These are phyloP conservation scores for Drosophila ambigua DNA, from an alignment of 1,140 invertebrate species.

Conservation along the genomic window DNA sequence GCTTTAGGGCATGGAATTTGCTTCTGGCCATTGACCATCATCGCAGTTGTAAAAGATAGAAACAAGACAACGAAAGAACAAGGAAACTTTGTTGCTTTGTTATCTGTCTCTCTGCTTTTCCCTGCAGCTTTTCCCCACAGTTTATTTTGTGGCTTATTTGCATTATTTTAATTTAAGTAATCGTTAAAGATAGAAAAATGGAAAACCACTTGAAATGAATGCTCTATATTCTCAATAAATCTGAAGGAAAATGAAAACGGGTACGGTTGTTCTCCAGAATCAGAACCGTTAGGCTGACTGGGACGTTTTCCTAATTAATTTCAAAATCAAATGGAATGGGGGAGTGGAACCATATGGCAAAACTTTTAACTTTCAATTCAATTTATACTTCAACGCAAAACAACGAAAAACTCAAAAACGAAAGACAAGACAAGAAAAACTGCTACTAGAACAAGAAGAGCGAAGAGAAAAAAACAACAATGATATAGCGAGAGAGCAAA, in stretches of 20 bases:
- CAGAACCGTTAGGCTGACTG: slow-evolving; percentile 39
- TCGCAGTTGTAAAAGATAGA: slow-evolving; percentile 21
- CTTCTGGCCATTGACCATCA: slow-evolving; percentile 50
- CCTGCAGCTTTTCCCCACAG: slow-evolving; percentile 22
- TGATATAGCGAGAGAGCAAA: slow-evolving; percentile 18
- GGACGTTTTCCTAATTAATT: slow-evolving; percentile 67
- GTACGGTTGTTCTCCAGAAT: slow-evolving; percentile 35
- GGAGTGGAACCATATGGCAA: slow-evolving; percentile 49
- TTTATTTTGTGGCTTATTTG: slow-evolving; percentile 72
- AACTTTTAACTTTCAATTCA: slow-evolving; percentile 66
- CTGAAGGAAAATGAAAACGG: slow-evolving; percentile 46
- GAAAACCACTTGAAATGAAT: slow-evolving; percentile 7
- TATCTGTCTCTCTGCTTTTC: slow-evolving; percentile 19
- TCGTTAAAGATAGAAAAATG: slow-evolving; percentile 6
- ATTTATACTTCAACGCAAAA: slow-evolving; percentile 52
- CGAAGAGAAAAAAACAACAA: slow-evolving; percentile 22
- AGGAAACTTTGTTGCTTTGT: slow-evolving; percentile 49
- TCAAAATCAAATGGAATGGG: slow-evolving; percentile 29
- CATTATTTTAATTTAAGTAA: slow-evolving; percentile 64
- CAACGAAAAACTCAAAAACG: not conserved
- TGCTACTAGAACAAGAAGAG: slow-evolving; percentile 21
- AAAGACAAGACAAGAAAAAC: slow-evolving; percentile 24
- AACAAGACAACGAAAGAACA: not conserved
- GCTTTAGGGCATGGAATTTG: slow-evolving; percentile 19
- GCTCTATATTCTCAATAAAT: slow-evolving; percentile 49